Evolutionary conservation across 2,113 vertebrate species (phyloP), one percentile per base, ranked within the genome.

Genomic region (Aramus guarauna): DNA sequence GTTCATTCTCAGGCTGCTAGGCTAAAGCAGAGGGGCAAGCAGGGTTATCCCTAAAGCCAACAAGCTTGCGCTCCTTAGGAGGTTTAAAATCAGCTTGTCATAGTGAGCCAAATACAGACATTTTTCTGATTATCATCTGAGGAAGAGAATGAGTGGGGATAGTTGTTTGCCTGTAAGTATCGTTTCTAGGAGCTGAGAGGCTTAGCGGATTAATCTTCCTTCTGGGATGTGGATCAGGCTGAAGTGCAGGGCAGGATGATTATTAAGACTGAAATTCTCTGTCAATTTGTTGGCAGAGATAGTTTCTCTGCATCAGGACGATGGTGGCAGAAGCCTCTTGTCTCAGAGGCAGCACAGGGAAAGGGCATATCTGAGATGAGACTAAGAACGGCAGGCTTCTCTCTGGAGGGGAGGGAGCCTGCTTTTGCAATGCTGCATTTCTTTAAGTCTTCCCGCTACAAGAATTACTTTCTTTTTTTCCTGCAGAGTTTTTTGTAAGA

Each of bases 201-300:
- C 92, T 97, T 97, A 97, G 96, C 17, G 63, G 95, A 96, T 97
- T 97, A 97, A 97, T 97, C 95, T 96, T 97, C 91, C 95, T 96
- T 95, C 80, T 92, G 94, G 97, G 87, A 93, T 88, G 90, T 82
- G 96, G 96, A 97, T 97, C 95, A 96, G 91, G 85, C 88, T 97
- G 96, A 92, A 96, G 96, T 96, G 78, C 72, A 94, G 93, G 89
- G 92, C 93, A 89, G 94, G 94, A 96, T 97, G 95, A 96, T 97
- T 97, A 96, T 97, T 95, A 95, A 96, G 96, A 95, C 92, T 95
- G 96, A 96, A 97, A 84, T 96, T 97, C 91, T 93, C 92, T 97
- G 94, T 95, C 96, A 97, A 62, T 96, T 97, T 95, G 89, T 85
- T 96, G 96, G 92, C 96, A 96, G 94, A 88, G 91, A 79, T 90